Conservation (phyloP, 2,797 vertebrate species). For the Pagetopsis macropterus region DNA sequence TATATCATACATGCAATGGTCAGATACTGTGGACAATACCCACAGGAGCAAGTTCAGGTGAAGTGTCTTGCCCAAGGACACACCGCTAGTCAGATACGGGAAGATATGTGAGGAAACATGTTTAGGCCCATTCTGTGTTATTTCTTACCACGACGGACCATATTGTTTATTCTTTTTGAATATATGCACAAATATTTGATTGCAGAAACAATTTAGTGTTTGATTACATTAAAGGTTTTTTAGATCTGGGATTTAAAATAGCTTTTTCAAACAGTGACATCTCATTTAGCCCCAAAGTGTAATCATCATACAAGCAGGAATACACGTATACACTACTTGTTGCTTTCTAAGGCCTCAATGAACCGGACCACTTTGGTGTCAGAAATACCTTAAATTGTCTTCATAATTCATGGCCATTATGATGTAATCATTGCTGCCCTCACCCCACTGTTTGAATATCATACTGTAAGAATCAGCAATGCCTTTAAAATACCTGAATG, state of each 20-base stretch:
- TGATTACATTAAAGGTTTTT: not conserved
- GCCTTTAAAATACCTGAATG: conserved; percentile 7
- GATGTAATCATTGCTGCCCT: not conserved
- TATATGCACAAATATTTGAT: not conserved
- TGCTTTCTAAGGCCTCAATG: too few relatives aligned
- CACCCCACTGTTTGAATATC: too few relatives aligned
- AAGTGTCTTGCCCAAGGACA: too few relatives aligned
- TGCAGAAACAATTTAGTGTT: not conserved
- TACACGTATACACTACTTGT: not conserved
- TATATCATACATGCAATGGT: too few relatives aligned
- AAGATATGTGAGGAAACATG: not conserved
- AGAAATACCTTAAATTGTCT: too few relatives aligned
- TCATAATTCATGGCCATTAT: too few relatives aligned
- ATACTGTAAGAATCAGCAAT: not conserved
- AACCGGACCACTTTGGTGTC: too few relatives aligned
- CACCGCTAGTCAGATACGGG: not conserved
- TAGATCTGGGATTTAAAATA: not conserved
- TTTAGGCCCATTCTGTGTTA: not conserved
- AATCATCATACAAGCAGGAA: not conserved
- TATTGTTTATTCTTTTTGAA: too few relatives aligned
- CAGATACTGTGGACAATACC: too few relatives aligned
- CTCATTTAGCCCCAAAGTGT: not conserved
- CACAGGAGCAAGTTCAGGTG: too few relatives aligned
- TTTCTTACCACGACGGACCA: not conserved
- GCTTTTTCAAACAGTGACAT: not conserved